Conservation (phyloP, 2,888 invertebrate species). For the Phasia obesa region DNA sequence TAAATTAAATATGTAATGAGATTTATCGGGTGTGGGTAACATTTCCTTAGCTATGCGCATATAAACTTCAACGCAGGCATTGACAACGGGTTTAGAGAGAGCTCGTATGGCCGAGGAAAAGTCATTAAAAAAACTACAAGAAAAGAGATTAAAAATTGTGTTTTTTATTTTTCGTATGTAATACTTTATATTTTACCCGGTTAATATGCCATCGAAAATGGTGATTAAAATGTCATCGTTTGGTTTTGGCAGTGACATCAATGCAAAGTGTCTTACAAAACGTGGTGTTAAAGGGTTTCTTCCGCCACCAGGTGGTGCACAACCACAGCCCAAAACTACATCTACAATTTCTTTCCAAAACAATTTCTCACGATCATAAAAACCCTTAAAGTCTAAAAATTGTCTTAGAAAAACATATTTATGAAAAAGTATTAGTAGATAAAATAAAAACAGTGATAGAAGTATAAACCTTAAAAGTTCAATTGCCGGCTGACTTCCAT, state of each 20-base stretch:
- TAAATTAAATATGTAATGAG: constrained; percentile 96
- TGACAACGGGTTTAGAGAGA: constrained; percentile 88
- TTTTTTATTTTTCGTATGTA: not conserved
- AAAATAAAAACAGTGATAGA: not conserved
- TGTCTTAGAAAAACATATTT: constrained; percentile 74
- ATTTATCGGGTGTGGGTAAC: constrained; percentile 94
- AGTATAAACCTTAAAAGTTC: constrained; percentile 88
- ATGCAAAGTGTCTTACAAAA: constrained; percentile 94
- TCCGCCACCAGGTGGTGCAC: constrained; percentile 96
- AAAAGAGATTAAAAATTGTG: not conserved
- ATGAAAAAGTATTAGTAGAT: not conserved
- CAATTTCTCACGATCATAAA: constrained; percentile 93
- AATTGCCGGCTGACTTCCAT: constrained; percentile 95
- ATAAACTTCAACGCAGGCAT: constrained; percentile 93
- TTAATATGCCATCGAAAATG: constrained; percentile 80
- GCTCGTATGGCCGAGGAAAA: constrained; percentile 88
- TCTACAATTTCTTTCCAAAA: constrained; percentile 95
- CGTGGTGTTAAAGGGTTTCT: constrained; percentile 90
- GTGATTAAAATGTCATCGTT: constrained; percentile 82
- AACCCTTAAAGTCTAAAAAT: constrained; percentile 84
- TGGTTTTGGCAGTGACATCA: constrained; percentile 92
- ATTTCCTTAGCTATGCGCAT: constrained; percentile 90
- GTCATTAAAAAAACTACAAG: constrained; percentile 89
- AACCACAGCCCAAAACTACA: constrained; percentile 93
- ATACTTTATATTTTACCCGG: constrained; percentile 74